A percentile compares a stretch with the other conserved stretches of the same genome.
Conservation (phyloP, 2,888 invertebrate genomes). For the Tenthredo livida region DNA sequence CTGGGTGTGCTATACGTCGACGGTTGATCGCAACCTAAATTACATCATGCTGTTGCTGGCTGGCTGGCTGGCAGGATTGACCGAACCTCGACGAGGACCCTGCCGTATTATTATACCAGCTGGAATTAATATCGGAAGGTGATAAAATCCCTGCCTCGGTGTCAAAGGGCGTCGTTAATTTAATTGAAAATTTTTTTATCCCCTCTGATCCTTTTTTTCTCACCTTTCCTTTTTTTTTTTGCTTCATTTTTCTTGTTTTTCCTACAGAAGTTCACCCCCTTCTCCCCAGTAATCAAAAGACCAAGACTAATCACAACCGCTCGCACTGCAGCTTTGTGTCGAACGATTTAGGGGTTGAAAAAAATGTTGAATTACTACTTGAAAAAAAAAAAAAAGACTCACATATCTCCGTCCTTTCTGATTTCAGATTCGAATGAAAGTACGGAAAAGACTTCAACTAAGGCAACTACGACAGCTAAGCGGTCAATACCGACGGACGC, state of each 20-base stretch:
- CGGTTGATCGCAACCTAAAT: slow-evolving; percentile 18
- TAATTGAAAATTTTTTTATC: background rate
- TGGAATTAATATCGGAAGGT: slow-evolving; percentile 25
- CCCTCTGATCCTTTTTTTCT: background rate
- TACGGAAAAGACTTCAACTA: slow-evolving; percentile 58
- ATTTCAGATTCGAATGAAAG: slow-evolving; percentile 27
- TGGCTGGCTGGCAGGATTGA: background rate
- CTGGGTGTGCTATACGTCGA: background rate
- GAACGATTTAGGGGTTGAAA: too few species aligned
- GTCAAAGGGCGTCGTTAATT: slow-evolving; percentile 6
- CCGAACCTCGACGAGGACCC: background rate
- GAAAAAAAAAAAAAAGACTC: too few species aligned
- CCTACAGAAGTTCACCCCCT: background rate
- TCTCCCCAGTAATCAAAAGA: background rate
- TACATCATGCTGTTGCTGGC: background rate
- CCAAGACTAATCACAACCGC: too few species aligned
- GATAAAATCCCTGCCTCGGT: background rate
- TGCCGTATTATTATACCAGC: background rate
- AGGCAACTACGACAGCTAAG: slow-evolving; percentile 68
- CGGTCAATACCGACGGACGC: slow-evolving; percentile 80
- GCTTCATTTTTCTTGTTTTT: too few species aligned
- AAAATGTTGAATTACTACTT: too few species aligned
- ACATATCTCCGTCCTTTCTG: background rate
- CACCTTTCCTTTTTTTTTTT: background rate
- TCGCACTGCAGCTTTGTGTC: too few species aligned